Conservation (phyloP, 1,140 invertebrate species). For the Drosophila azteca region DNA sequence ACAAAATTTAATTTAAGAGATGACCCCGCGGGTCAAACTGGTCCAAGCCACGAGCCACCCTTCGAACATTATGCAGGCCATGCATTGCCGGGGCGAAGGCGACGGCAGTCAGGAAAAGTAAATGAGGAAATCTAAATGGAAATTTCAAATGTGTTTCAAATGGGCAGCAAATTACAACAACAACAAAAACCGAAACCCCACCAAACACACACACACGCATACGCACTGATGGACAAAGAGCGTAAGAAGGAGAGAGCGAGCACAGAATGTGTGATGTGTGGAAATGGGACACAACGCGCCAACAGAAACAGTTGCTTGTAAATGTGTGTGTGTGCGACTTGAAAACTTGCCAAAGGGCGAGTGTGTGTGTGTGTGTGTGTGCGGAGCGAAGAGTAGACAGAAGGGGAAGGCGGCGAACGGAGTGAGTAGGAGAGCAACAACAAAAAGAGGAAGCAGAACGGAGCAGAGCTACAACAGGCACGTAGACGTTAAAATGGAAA, state of each 20-base stretch:
- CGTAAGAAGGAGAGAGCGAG: not conserved
- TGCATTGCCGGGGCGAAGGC: constrained; percentile 1
- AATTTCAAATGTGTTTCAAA: constrained; percentile 81
- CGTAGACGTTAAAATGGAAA: constrained; percentile 23
- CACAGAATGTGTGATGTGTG: not conserved
- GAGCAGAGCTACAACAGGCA: constrained; percentile 19
- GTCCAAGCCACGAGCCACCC: not conserved
- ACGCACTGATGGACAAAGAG: constrained; percentile 26
- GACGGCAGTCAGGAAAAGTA: constrained; percentile 49
- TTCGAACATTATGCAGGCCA: constrained; percentile 65
- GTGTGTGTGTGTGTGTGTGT: constrained; percentile 22
- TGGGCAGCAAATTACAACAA: constrained; percentile 56
- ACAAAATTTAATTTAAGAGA: constrained; percentile 75
- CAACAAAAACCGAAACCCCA: constrained; percentile 23
- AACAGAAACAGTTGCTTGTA: constrained; percentile 18
- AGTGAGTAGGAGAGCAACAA: constrained; percentile 35
- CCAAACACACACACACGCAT: constrained; percentile 19
- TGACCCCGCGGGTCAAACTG: constrained; percentile 69
- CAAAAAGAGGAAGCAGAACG: constrained; percentile 15
- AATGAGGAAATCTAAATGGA: constrained; percentile 78
- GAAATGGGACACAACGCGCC: constrained; percentile 20
- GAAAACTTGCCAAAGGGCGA: constrained; percentile 74
- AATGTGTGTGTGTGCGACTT: constrained; percentile 39
- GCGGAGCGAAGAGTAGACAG: constrained; percentile 13
- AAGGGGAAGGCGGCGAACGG: constrained; percentile 2